Base-by-base conservation (phyloP, 2,113 vertebrate genomes). In the Micronycteris hirsuta region DNA sequence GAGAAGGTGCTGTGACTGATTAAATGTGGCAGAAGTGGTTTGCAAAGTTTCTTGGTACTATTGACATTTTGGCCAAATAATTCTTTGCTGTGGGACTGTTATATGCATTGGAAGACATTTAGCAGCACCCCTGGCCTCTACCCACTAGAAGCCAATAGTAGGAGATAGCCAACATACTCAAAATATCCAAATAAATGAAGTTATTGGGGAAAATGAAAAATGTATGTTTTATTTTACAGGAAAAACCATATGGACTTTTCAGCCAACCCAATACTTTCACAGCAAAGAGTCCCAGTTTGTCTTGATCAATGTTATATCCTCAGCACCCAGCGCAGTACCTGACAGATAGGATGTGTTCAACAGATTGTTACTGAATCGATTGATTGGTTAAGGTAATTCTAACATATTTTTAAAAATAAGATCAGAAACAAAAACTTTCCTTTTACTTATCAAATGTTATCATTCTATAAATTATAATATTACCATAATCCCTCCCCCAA, bases 401-500 rank as follows among this genome's bases (percentile, higher is more conserved):
- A 93, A 61, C 12, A 61, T 28, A 58, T 28, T 61, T 61, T 61
- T 56, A 56, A 56, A 56, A 56, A 22, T 54, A 54, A 54, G 17
- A 56, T 20, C 54, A 56, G 54, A 56, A 41, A 54, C 41, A 73
- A 45, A 56, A 43, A 38, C 9, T 84, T 80, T 63, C 33, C 70
- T 91, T 91, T 77, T 95, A 93, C 36, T 28, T 86, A 77, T n/a
- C 16, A 76, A 91, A 71, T 93, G 54, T 95, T 82, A 91, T 91
- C 61, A 49, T 45, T n/a, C 84, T 83, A 76, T 58, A 78, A 83
- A 67, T 38, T 68, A 52, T 71, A 88, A 36, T 45, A 87, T 88
- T 84, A 52, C 26, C 7, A 36, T 80, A 93, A 74, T 63, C 22
- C 20, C 24, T 86, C 24, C 20, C 15, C 17, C 11, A 67, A 5